phyloP scores from a whole-genome alignment of 1,140 invertebrate genomes.

The Procambarus clarkii region DNA sequence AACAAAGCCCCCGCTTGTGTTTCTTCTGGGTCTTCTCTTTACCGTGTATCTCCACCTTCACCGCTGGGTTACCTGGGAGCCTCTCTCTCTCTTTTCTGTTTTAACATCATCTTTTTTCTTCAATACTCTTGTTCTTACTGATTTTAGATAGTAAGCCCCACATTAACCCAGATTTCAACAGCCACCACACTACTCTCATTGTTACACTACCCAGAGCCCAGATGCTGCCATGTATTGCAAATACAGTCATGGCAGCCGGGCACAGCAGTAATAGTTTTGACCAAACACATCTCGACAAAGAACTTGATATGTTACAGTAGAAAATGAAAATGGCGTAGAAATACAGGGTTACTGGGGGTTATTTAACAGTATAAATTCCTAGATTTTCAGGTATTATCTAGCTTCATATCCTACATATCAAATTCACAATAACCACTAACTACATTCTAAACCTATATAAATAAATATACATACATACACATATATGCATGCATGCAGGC shows the following conservation, averaged over 20 bases:
- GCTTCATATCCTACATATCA: neutral
- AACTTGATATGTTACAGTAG: no score
- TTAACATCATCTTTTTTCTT: neutral
- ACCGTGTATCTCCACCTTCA: neutral
- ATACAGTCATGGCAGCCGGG: no score
- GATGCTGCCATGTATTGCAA: neutral
- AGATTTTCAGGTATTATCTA: neutral
- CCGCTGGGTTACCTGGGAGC: slow-evolving; percentile 31
- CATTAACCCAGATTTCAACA: neutral
- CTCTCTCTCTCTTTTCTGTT: slow-evolving; percentile 17
- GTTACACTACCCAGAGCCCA: neutral
- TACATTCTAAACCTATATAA: neutral
- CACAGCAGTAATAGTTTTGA: no score
- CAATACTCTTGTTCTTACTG: neutral
- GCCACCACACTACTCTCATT: neutral
- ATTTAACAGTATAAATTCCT: neutral
- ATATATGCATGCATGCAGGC: no score
- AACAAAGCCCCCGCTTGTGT: slow-evolving; percentile 6
- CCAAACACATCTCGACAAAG: no score
- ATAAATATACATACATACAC: neutral
- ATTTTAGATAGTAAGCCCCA: neutral
- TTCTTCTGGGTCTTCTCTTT: neutral
- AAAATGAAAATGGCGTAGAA: no score
- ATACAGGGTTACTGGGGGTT: neutral
- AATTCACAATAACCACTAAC: neutral